Evolutionary conservation across 2,888 invertebrate genomes (phyloP).

Genomic region (Apodemia hepburni): DNA sequence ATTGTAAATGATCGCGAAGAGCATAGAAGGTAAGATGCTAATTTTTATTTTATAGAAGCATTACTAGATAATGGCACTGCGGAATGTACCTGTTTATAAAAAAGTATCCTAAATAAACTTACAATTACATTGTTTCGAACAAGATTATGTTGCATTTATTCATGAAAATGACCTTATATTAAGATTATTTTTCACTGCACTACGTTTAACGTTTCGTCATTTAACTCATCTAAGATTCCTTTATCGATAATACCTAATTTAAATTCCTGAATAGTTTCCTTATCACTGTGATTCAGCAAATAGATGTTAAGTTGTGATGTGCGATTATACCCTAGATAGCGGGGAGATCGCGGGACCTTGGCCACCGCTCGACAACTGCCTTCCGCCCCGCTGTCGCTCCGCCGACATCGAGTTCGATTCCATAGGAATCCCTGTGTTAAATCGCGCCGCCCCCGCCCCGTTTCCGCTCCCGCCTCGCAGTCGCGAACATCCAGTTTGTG

Average conservation of each 20-base stretch:
- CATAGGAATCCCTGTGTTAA: too few species aligned
- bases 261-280: conserved; percentile 41
- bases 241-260: conserved; percentile 67
- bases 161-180: conserved; percentile 44
- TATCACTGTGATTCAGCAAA: conserved; percentile 63
- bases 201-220: conserved; percentile 54
- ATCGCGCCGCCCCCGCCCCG: too few species aligned
- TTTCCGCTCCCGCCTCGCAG: too few species aligned
- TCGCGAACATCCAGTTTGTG: too few species aligned
- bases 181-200: conserved; percentile 51
- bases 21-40: conserved; percentile 58
- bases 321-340: conserved; percentile 71
- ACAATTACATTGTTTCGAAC: conserved; percentile 63
- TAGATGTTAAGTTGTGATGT: conserved; percentile 76
- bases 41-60: conserved; percentile 60
- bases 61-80: conserved; percentile 73
- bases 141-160: conserved; percentile 65
- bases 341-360: too few species aligned
- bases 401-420: too few species aligned
- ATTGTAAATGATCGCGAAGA: conserved; percentile 29
- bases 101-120: conserved; percentile 73
- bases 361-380: too few species aligned
- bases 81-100: conserved; percentile 76
- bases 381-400: too few species aligned
- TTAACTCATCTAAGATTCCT: conserved; percentile 49